phyloP scores from a whole-genome alignment of 92 coral and sea anemone genomes.

The Zoanthus sociatus region DNA sequence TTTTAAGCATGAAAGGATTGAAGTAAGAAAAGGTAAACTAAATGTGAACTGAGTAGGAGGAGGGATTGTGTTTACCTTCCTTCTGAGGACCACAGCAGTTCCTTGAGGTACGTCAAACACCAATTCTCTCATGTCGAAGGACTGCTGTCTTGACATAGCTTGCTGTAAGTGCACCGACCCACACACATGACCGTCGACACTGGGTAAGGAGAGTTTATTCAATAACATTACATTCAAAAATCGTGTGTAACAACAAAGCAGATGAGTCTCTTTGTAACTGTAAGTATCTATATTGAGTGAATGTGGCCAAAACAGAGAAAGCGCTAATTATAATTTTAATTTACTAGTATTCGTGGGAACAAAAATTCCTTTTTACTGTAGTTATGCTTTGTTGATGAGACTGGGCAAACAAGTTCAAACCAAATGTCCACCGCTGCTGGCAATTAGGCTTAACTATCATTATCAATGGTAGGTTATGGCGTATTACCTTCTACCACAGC shows the following conservation, averaged over 20 bases:
- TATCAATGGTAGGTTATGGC: no score
- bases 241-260: not conserved
- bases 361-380: no score
- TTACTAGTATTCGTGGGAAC: no score
- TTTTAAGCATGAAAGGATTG: no score
- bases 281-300: no score
- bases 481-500: no score
- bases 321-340: no score
- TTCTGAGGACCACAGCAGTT: constrained; percentile 88
- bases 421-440: no score
- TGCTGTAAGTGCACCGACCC: constrained; percentile 83
- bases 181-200: constrained; percentile 79
- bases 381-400: no score
- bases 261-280: not conserved
- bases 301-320: no score
- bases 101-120: constrained; percentile 98
- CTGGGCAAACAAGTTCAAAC: no score
- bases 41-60: not conserved
- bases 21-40: not conserved
- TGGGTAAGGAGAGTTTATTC: constrained; percentile 28
- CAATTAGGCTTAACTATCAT: no score
- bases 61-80: constrained; percentile 69
- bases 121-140: constrained; percentile 79
- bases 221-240: not conserved
- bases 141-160: constrained; percentile 53